A percentile compares a stretch with the other conserved stretches of the same genome.
Conservation (phyloP, 2,113 vertebrate species). For the Diphyllodes magnificus region DNA sequence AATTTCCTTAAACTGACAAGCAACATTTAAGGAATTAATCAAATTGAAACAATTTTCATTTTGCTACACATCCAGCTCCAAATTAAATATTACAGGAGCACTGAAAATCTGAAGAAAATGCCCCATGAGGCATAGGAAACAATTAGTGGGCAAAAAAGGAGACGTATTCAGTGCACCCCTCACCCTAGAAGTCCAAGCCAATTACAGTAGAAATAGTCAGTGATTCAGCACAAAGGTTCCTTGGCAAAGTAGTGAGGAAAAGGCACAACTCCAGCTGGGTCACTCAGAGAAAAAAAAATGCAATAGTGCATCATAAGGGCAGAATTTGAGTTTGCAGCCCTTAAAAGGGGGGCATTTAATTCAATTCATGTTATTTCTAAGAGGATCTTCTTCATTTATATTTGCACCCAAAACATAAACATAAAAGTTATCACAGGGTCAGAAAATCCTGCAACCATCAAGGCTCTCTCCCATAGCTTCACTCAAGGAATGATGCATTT, state of each 20-base stretch:
- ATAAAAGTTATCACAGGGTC: not conserved
- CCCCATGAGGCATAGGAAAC: constrained; percentile 19
- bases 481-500: not conserved
- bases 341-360: not conserved
- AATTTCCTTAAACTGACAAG: not conserved
- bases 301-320: constrained; percentile 31
- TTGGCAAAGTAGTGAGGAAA: constrained; percentile 54
- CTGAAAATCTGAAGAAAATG: constrained; percentile 24
- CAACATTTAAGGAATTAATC: not conserved
- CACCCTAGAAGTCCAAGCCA: constrained; percentile 45
- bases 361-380: not conserved
- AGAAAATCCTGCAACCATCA: not conserved
- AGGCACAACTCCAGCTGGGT: constrained; percentile 60
- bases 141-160: constrained; percentile 45
- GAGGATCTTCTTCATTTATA: not conserved
- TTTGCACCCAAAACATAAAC: not conserved
- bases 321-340: constrained; percentile 11
- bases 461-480: not conserved
- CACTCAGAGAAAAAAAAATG: constrained; percentile 38
- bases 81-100: not conserved
- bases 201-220: constrained; percentile 58
- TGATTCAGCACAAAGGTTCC: constrained; percentile 60
- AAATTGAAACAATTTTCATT: not conserved
- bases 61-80: not conserved
- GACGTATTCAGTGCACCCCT: constrained; percentile 21